Conservation (phyloP, 2,113 vertebrate genomes). For the Platycercus adscitus region DNA sequence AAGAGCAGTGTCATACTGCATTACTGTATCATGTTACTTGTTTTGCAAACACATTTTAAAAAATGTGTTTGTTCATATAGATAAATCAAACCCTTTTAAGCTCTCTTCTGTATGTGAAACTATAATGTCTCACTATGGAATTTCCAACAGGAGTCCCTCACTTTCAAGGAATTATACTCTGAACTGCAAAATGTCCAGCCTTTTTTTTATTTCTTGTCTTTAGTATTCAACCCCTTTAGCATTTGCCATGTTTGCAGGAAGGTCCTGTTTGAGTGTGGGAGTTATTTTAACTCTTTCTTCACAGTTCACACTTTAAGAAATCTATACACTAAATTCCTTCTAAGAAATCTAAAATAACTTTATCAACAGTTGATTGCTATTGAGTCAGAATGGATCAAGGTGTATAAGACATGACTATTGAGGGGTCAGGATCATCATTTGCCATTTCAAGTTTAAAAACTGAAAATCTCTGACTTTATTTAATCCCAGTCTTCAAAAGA, state of each 20-base stretch:
- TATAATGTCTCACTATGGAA: neutral
- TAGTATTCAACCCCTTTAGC: neutral
- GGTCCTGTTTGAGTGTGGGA: neutral
- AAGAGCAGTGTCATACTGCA: constrained; percentile 48
- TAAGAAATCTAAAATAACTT: neutral
- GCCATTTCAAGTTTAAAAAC: neutral
- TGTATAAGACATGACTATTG: neutral
- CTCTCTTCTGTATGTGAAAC: neutral
- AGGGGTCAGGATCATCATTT: neutral
- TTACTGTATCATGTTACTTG: constrained; percentile 56
- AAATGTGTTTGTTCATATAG: constrained; percentile 62
- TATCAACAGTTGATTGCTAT: neutral
- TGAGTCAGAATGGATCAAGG: neutral
- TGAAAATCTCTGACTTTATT: neutral
- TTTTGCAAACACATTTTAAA: constrained; percentile 66
- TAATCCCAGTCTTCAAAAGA: neutral
- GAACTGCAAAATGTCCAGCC: neutral
- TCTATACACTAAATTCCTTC: neutral
- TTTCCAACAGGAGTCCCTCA: neutral
- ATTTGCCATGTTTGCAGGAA: neutral
- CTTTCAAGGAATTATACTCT: neutral
- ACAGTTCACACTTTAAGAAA: neutral
- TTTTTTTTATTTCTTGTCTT: neutral
- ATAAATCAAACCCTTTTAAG: constrained; percentile 60
- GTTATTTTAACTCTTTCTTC: neutral